A percentile compares a stretch with the other conserved stretches of the same genome.
Evolutionary conservation across 1,140 invertebrate species (phyloP).

Genomic region (Sitobion miscanthi): DNA sequence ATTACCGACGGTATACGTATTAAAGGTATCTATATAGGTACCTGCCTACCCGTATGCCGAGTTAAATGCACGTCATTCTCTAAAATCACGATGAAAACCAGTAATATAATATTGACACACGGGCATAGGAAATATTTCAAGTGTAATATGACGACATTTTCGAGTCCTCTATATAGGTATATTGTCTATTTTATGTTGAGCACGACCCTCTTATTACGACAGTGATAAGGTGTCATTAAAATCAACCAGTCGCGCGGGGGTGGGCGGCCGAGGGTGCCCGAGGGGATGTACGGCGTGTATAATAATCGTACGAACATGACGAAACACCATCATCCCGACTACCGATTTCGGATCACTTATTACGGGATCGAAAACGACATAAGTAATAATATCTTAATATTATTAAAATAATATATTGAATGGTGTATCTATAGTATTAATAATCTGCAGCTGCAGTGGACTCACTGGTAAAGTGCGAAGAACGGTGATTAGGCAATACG

Average conservation of each 20-base stretch:
- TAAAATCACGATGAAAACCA: constrained; percentile 26
- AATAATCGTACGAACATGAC: neutral
- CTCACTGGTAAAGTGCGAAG: neutral
- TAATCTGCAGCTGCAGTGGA: neutral
- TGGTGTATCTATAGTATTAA: neutral
- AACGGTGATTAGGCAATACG: neutral
- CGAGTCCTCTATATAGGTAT: neutral
- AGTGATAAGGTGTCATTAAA: neutral
- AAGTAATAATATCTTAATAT: neutral
- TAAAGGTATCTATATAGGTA: neutral
- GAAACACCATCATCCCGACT: neutral
- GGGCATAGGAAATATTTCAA: neutral
- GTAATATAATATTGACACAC: constrained; percentile 22
- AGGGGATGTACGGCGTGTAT: too few species aligned
- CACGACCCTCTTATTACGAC: neutral
- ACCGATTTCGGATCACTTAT: neutral
- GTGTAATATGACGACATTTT: constrained; percentile 12
- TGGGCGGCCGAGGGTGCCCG: neutral
- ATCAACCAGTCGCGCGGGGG: neutral
- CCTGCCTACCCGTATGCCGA: neutral
- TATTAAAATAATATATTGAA: neutral
- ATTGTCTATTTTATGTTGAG: neutral
- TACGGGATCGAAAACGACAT: neutral
- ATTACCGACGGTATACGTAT: neutral
- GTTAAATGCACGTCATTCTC: neutral